phyloP scores from a whole-genome alignment of 2,888 invertebrate genomes.

The Zootermopsis nevadensis region DNA sequence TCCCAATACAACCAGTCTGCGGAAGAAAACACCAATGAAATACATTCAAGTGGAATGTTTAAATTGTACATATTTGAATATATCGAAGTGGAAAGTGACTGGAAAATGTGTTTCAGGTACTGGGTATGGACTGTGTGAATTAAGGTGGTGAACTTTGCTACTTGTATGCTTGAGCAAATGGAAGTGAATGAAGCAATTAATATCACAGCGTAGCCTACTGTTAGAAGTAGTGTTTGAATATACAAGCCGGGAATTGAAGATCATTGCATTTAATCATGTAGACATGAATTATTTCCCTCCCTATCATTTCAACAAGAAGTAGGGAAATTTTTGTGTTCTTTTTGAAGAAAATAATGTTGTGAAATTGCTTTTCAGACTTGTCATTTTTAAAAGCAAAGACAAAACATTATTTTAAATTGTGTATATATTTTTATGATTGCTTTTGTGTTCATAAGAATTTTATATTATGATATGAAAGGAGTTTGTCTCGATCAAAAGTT shows the following conservation, averaged over 20 bases:
- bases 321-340: background rate
- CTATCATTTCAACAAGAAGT: background rate
- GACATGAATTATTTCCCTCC: background rate
- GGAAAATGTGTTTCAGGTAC: background rate
- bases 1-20: background rate
- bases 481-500: background rate
- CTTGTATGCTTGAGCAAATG: background rate
- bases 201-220: background rate
- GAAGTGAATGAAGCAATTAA: background rate
- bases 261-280: constrained; percentile 11
- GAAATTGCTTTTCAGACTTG: background rate
- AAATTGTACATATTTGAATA: background rate
- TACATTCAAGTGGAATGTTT: background rate
- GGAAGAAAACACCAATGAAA: constrained; percentile 25
- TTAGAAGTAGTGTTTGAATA: background rate
- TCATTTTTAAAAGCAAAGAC: background rate
- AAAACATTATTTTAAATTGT: background rate
- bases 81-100: background rate
- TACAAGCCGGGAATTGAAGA: constrained; percentile 2
- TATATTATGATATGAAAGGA: background rate
- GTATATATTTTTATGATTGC: background rate
- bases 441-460: constrained; percentile 5
- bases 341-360: background rate
- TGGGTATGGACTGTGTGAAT: background rate
- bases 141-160: background rate